phyloP scores from a whole-genome alignment of 2,888 invertebrate species.

The Ctena decussata region DNA sequence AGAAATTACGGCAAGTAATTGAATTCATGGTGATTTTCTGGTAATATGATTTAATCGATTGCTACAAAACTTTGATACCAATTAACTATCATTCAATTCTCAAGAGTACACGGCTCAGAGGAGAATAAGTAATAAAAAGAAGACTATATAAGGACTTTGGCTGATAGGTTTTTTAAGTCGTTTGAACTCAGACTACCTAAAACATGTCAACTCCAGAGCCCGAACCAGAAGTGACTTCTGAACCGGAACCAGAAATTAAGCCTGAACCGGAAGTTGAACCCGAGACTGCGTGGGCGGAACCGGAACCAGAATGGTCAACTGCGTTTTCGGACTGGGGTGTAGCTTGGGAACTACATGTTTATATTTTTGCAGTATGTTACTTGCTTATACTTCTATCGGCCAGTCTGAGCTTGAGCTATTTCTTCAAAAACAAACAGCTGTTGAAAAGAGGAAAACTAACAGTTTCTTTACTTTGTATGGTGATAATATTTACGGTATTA shows the following conservation, averaged over 20 bases:
- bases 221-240: slow-evolving; percentile 39
- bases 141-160: too few relatives aligned
- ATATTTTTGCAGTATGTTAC: slow-evolving; percentile 65
- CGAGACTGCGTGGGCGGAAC: slow-evolving; percentile 69
- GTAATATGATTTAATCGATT: too few relatives aligned
- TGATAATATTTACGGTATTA: slow-evolving; percentile 64
- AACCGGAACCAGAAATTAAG: slow-evolving; percentile 22
- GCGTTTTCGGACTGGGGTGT: slow-evolving; percentile 69
- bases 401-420: slow-evolving; percentile 49
- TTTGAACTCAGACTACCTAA: too few relatives aligned
- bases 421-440: slow-evolving; percentile 40
- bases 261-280: slow-evolving; percentile 26
- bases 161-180: too few relatives aligned
- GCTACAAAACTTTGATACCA: too few relatives aligned
- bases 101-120: too few relatives aligned
- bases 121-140: too few relatives aligned
- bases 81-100: too few relatives aligned
- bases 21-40: too few relatives aligned
- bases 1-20: too few relatives aligned
- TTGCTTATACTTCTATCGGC: slow-evolving; percentile 51
- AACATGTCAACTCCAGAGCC: slow-evolving; percentile 51
- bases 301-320: slow-evolving; percentile 73
- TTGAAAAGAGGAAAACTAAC: slow-evolving; percentile 64
- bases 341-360: slow-evolving; percentile 79
- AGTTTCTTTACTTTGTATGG: slow-evolving; percentile 69